phyloP scores from a whole-genome alignment of 2,113 vertebrate species.

The Gorsachius goisagi region DNA sequence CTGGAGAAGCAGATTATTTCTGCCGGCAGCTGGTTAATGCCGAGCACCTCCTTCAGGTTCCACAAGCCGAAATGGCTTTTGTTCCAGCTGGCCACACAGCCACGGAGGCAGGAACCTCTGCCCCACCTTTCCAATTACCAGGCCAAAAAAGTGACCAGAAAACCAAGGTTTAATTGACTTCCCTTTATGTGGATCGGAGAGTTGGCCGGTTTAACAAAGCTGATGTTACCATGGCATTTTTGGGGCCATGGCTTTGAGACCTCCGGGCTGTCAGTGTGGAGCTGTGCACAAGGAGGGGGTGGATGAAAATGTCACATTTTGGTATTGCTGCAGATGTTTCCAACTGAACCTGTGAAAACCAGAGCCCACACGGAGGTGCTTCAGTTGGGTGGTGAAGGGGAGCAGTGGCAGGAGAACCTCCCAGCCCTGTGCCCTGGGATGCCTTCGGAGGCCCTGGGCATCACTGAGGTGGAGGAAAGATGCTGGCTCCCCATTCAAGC shows the following conservation, averaged over 20 bases:
- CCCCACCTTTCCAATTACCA: fast-evolving
- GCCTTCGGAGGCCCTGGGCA: not conserved
- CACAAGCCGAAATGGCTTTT: not conserved
- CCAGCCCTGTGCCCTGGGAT: not conserved
- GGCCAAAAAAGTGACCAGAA: not conserved
- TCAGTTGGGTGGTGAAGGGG: fast-evolving
- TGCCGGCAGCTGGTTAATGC: not conserved
- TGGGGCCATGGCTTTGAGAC: not conserved
- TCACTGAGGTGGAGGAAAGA: not conserved
- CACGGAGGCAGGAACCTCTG: not conserved
- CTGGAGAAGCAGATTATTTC: not conserved
- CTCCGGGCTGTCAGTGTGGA: not conserved
- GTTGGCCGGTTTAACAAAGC: not conserved
- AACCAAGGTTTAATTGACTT: not conserved
- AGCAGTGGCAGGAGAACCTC: not conserved
- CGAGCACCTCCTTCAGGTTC: not conserved
- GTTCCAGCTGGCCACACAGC: not conserved
- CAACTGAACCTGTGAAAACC: not conserved
- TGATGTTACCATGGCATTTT: not conserved
- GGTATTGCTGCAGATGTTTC: not conserved
- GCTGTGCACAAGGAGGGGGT: fast-evolving
- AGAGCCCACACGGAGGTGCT: not conserved
- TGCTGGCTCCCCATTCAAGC: not conserved
- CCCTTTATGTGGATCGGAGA: not conserved
- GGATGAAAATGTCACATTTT: not conserved